Percentiles rank a stretch among this genome's conserved stretches.
Conservation (phyloP, 1,140 invertebrate species). For the Drosophila bipectinata region DNA sequence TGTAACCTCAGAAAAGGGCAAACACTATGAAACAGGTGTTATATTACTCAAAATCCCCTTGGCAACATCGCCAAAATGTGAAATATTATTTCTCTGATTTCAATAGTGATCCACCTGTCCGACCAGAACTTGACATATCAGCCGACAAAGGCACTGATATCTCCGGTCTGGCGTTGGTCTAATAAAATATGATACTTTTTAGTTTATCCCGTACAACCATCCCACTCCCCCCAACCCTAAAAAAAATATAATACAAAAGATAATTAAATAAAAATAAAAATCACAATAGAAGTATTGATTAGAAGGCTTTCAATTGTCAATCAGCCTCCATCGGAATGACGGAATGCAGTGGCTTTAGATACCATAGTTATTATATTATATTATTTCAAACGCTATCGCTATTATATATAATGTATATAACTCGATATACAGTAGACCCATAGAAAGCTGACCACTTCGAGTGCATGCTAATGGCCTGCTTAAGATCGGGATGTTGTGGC, state of each 20-base stretch:
- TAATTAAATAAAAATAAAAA: background rate
- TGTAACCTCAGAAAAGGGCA: background rate
- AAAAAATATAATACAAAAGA: slow-evolving; percentile 4
- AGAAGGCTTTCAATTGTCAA: slow-evolving; percentile 33
- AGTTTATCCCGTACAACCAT: background rate
- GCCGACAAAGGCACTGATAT: slow-evolving; percentile 23
- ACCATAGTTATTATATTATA: background rate
- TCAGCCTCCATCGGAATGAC: slow-evolving; percentile 3
- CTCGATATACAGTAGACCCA: slow-evolving; percentile 8
- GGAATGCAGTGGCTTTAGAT: slow-evolving; percentile 7
- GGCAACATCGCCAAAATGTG: slow-evolving; percentile 13
- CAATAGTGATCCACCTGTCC: slow-evolving; percentile 26
- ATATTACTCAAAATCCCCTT: slow-evolving; percentile 12
- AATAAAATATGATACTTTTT: slow-evolving; percentile 19
- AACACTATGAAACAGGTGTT: slow-evolving; percentile 6
- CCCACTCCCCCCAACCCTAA: background rate
- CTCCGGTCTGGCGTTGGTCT: slow-evolving; percentile 15
- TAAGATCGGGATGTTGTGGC: slow-evolving; percentile 28
- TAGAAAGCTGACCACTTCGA: slow-evolving; percentile 47
- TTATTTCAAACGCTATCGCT: slow-evolving; percentile 14
- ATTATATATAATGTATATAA: slow-evolving; percentile 7
- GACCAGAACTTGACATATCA: slow-evolving; percentile 21
- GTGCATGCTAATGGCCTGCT: slow-evolving; percentile 72
- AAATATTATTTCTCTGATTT: background rate
- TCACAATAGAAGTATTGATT: background rate